A percentile compares a stretch with the other conserved stretches of the same genome.
phyloP scores from a whole-genome alignment of 2,113 vertebrate species.

The Notechis scutatus region DNA sequence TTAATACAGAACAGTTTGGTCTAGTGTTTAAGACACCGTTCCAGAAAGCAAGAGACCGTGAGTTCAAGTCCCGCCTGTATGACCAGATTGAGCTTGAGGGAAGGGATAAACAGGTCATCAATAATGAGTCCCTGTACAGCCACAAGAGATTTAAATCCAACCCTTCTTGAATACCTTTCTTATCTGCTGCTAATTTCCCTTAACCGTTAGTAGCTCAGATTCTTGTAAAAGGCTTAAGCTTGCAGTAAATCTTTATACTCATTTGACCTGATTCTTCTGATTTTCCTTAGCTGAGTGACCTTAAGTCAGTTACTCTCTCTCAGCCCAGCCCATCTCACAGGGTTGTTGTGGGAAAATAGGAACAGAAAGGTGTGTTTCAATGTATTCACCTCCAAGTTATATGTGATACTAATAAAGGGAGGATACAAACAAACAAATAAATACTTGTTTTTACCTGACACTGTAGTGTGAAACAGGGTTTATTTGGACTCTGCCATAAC shows the following conservation, averaged over 20 bases:
- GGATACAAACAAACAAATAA: not conserved
- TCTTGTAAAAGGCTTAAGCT: not conserved
- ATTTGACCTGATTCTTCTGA: not conserved
- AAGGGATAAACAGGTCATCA: not conserved
- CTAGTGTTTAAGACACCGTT: not conserved
- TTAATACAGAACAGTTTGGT: no score
- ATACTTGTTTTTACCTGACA: constrained; percentile 82
- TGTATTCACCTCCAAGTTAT: not conserved
- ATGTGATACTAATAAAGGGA: not conserved
- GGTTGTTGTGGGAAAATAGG: no score
- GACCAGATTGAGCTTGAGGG: not conserved
- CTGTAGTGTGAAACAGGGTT: constrained; percentile 81
- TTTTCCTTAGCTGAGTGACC: not conserved
- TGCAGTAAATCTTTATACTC: not conserved
- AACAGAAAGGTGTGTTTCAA: not conserved
- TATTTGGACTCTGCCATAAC: constrained; percentile 79
- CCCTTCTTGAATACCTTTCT: no score
- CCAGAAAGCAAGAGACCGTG: not conserved
- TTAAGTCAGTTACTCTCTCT: not conserved
- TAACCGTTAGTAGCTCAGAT: not conserved
- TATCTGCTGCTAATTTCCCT: not conserved
- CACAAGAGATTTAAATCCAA: no score
- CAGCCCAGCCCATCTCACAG: not conserved
- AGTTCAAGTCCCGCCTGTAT: not conserved
- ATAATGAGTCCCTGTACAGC: not conserved